Evolutionary conservation across 1,140 invertebrate genomes (phyloP).

Genomic region (Lordiphosa stackelbergi): DNA sequence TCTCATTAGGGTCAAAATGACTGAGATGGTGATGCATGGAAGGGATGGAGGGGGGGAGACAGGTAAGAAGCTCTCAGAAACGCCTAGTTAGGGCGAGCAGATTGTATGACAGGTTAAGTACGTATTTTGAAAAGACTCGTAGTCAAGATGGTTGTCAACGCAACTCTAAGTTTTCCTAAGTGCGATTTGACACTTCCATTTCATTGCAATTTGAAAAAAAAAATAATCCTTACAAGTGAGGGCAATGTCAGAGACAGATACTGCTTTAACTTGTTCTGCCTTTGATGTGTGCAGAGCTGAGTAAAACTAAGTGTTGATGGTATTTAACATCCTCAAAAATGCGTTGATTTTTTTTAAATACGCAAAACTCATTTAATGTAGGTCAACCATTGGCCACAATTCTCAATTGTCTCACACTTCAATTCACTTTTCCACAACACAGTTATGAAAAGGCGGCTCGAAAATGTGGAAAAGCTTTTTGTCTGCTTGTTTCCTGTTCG

Average conservation of each 20-base stretch:
- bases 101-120: slow-evolving; percentile 34
- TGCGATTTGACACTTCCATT: too few relatives aligned
- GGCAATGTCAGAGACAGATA: too few relatives aligned
- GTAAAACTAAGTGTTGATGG: too few relatives aligned
- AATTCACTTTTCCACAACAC: slow-evolving; percentile 30
- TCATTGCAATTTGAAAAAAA: too few relatives aligned
- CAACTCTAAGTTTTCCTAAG: too few relatives aligned
- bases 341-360: neutral
- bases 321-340: neutral
- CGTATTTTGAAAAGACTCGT: slow-evolving; percentile 24
- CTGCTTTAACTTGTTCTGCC: too few relatives aligned
- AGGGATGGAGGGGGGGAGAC: neutral
- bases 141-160: slow-evolving; percentile 7
- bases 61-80: slow-evolving; percentile 2
- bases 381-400: slow-evolving; percentile 43
- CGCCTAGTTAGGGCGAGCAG: slow-evolving; percentile 31
- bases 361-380: slow-evolving; percentile 49
- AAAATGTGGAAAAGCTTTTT: slow-evolving; percentile 66
- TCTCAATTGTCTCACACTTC: slow-evolving; percentile 34
- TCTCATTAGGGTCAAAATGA: slow-evolving; percentile 24
- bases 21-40: too few relatives aligned
- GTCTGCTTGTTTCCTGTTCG: slow-evolving; percentile 31
- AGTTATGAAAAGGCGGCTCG: slow-evolving; percentile 2
- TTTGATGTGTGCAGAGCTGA: too few relatives aligned
- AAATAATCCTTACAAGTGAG: too few relatives aligned